These are phyloP conservation scores for Glareola pratincola DNA, from an alignment of 2,113 vertebrate species.

Conservation along the genomic window DNA sequence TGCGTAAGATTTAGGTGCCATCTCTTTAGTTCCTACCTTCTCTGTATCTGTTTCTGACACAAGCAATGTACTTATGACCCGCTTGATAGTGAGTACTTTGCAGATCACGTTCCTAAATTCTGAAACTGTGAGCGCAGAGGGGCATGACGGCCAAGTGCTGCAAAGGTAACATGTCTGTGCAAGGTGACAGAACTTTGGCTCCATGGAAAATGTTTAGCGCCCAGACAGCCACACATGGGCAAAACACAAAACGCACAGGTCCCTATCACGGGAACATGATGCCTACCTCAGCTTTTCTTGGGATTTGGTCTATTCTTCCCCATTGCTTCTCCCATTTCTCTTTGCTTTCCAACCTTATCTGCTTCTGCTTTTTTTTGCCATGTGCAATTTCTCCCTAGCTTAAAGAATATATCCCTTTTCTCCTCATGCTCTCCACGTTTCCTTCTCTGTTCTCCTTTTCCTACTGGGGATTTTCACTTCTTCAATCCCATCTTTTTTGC, in stretches of 20 bases:
- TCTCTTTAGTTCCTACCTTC: not conserved
- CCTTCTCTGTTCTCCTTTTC: not conserved
- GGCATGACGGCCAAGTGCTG: accelerated
- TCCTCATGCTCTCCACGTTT: not conserved
- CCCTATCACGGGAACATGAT: not conserved
- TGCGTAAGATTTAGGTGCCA: not conserved
- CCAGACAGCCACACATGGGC: not conserved
- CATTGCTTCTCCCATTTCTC: not conserved
- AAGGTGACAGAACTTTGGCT: not conserved
- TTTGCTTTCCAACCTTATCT: not conserved
- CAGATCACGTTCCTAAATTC: not conserved
- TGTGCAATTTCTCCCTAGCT: not conserved
- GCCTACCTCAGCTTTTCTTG: not conserved
- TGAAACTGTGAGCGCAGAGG: not conserved
- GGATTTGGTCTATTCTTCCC: not conserved
- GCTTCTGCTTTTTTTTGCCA: not conserved
- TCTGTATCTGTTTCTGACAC: not conserved
- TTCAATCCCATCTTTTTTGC: not conserved
- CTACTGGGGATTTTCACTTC: not conserved
- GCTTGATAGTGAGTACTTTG: not conserved
- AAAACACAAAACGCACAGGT: not conserved
- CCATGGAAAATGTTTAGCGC: not conserved
- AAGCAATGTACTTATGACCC: not conserved
- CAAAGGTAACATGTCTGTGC: accelerated
- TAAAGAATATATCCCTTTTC: not conserved